A percentile compares a stretch with the other conserved stretches of the same genome.
Evolutionary conservation across 1,140 invertebrate species (phyloP).

Genomic region (Orchestia grillus): DNA sequence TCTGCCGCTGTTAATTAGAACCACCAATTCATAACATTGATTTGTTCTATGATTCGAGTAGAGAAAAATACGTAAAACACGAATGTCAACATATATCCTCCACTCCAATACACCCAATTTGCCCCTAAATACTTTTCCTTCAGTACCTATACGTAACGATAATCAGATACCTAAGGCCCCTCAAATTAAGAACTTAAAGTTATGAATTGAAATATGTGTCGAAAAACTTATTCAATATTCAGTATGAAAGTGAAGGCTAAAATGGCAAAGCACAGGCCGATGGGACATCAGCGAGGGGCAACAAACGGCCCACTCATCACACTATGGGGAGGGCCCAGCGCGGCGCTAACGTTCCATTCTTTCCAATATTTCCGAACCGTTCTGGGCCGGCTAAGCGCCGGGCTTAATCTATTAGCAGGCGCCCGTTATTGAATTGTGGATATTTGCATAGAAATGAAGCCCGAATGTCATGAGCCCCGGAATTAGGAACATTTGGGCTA

Average conservation of each 20-base stretch:
- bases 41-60: too few species aligned
- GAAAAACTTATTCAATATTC: not conserved
- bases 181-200: too few species aligned
- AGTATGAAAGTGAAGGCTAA: not conserved
- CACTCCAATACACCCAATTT: too few species aligned
- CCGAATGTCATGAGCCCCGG: not conserved
- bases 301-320: not conserved
- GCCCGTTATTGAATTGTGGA: conserved; percentile 25
- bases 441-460: conserved; percentile 23
- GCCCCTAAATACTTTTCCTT: too few species aligned
- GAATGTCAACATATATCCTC: too few species aligned
- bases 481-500: not conserved
- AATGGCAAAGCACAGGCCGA: not conserved
- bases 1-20: too few species aligned
- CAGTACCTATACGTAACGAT: too few species aligned
- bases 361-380: not conserved
- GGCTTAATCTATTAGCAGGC: conserved; percentile 20
- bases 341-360: not conserved
- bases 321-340: not conserved
- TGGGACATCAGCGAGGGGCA: not conserved
- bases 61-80: too few species aligned
- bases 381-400: not conserved
- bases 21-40: too few species aligned
- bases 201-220: too few species aligned
- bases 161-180: too few species aligned